Conservation (phyloP, 2,888 invertebrate genomes). For the Leptinotarsa peninsularis region DNA sequence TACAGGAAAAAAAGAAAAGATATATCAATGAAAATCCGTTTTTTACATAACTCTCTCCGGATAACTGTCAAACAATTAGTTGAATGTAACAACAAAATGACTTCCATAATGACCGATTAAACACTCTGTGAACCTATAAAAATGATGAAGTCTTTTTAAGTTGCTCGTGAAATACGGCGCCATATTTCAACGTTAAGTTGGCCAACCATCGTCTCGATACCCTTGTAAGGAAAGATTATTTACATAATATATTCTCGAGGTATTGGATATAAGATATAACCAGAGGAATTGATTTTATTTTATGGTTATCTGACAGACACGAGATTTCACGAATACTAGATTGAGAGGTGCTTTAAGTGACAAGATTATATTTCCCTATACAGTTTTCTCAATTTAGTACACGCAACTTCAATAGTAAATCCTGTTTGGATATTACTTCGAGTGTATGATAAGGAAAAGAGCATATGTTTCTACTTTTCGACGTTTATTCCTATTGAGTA, state of each 20-base stretch:
- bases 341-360: constrained; percentile 8
- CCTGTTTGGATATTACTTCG: not conserved
- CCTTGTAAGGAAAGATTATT: constrained; percentile 28
- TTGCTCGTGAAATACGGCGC: constrained; percentile 20
- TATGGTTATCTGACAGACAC: constrained; percentile 25
- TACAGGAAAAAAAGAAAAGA: not conserved
- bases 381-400: not conserved
- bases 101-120: not conserved
- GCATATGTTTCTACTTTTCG: not conserved
- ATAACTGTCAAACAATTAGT: not conserved
- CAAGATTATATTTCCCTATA: constrained; percentile 8
- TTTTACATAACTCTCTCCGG: not conserved
- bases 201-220: constrained; percentile 24
- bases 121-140: not conserved
- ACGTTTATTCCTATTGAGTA: not conserved
- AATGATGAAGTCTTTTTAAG: constrained; percentile 15
- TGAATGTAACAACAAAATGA: not conserved
- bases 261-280: constrained; percentile 17
- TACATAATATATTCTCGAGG: constrained; percentile 25
- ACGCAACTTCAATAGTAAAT: not conserved
- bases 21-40: not conserved
- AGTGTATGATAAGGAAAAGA: not conserved
- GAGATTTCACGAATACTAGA: constrained; percentile 10
- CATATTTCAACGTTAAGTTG: constrained; percentile 27
- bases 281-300: constrained; percentile 19